A percentile compares a stretch with the other conserved stretches of the same genome.
These are phyloP conservation scores for Meandrusa payeni DNA, from an alignment of 2,888 invertebrate species.

Conservation along the genomic window DNA sequence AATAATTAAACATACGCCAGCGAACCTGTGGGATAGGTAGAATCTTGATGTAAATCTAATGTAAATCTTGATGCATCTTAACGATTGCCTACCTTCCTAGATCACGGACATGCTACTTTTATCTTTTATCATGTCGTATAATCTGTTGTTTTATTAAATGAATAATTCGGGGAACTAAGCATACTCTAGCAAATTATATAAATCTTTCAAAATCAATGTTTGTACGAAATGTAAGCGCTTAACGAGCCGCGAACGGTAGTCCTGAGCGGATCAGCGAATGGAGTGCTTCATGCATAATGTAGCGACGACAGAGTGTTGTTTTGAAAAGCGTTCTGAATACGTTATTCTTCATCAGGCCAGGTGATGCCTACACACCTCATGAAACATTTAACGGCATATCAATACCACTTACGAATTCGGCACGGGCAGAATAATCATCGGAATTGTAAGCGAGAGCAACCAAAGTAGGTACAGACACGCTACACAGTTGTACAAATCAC, in stretches of 20 bases:
- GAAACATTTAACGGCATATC: constrained; percentile 73
- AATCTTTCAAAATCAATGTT: constrained; percentile 77
- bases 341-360: constrained; percentile 77
- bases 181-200: constrained; percentile 58
- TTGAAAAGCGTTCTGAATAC: constrained; percentile 79
- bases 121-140: too few species aligned
- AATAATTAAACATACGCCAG: too few species aligned
- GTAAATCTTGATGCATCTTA: too few species aligned
- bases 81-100: too few species aligned
- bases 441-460: constrained; percentile 1
- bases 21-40: too few species aligned
- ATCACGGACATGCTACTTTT: too few species aligned
- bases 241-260: constrained; percentile 78
- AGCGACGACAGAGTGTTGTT: constrained; percentile 76
- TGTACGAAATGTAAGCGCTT: constrained; percentile 79
- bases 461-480: too few species aligned
- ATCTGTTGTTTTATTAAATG: too few species aligned
- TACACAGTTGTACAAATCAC: too few species aligned
- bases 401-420: constrained; percentile 41
- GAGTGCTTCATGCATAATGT: constrained; percentile 81
- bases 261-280: constrained; percentile 80
- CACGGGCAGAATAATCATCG: constrained; percentile 28
- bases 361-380: constrained; percentile 71
- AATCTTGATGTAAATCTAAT: too few species aligned
- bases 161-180: too few species aligned